Evolutionary conservation across 1,140 invertebrate species (phyloP).

Genomic region (Micrasema minimum): DNA sequence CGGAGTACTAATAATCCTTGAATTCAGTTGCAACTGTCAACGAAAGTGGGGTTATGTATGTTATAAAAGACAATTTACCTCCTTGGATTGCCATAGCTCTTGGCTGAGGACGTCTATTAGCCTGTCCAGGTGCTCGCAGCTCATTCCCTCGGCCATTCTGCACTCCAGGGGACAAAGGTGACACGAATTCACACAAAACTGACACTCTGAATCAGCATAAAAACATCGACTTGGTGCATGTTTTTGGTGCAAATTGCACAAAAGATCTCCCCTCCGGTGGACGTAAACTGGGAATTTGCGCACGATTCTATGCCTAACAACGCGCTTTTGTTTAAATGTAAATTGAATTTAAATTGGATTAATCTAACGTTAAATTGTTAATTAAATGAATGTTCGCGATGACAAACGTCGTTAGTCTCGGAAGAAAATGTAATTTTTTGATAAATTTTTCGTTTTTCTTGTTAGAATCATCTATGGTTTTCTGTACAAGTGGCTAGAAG

Average conservation of each 20-base stretch:
- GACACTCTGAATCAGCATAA: constrained; percentile 45
- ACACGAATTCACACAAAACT: constrained; percentile 29
- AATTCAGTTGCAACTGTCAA: constrained; percentile 23
- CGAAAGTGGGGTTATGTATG: constrained; percentile 59
- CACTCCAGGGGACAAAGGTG: constrained; percentile 19
- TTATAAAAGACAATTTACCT: constrained; percentile 57
- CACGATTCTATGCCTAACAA: not conserved
- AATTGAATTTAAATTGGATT: not conserved
- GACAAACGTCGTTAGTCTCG: constrained; percentile 1
- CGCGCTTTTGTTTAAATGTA: not conserved
- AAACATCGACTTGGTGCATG: constrained; percentile 37
- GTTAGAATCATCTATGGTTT: not conserved
- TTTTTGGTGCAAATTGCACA: constrained; percentile 15
- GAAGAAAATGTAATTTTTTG: not conserved
- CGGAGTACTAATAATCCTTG: constrained; percentile 5
- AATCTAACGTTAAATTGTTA: not conserved
- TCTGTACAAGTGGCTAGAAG: not conserved
- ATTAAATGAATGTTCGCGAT: constrained; percentile 12
- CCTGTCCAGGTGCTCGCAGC: constrained; percentile 63
- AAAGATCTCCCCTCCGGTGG: not conserved
- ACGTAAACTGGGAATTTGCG: not conserved
- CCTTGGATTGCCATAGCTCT: constrained; percentile 62
- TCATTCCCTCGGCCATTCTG: constrained; percentile 18
- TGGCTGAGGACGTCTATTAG: constrained; percentile 59
- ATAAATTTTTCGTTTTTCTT: not conserved